These are phyloP conservation scores for Andinoacara biseriatus DNA, from an alignment of 2,113 vertebrate genomes.

Conservation along the genomic window DNA sequence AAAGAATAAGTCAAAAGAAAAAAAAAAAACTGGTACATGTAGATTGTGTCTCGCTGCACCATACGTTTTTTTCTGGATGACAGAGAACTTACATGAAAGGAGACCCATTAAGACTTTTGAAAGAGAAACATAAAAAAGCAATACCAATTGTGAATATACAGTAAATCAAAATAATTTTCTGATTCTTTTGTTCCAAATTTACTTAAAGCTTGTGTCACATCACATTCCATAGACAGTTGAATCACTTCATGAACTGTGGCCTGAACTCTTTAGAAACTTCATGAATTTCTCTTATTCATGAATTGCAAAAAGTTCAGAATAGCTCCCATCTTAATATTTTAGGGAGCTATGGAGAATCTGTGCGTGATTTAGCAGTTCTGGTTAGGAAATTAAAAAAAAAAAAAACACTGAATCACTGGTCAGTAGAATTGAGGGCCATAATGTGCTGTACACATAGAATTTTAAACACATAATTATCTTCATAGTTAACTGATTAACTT, in stretches of 20 bases:
- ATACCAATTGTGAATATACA: background rate
- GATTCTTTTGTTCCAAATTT: background rate
- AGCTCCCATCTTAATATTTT: conserved; percentile 6
- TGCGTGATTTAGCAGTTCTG: background rate
- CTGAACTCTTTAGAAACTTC: background rate
- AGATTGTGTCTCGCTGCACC: background rate
- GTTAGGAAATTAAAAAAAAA: background rate
- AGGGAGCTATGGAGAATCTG: background rate
- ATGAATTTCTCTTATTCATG: background rate
- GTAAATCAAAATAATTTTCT: background rate
- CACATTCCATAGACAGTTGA: background rate
- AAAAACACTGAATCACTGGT: background rate
- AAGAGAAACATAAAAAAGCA: background rate
- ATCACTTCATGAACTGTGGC: background rate
- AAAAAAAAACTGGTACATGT: background rate
- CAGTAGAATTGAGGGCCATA: too few species aligned
- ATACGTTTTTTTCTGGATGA: background rate
- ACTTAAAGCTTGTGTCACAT: background rate
- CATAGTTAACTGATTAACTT: too few species aligned
- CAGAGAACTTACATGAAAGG: background rate
- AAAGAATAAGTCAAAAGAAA: too few species aligned
- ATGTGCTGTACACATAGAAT: too few species aligned
- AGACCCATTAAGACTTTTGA: background rate
- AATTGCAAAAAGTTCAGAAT: background rate
- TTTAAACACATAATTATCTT: too few species aligned